Conservation (phyloP, 2,888 invertebrate species). For the Acrobeloides nanus region DNA sequence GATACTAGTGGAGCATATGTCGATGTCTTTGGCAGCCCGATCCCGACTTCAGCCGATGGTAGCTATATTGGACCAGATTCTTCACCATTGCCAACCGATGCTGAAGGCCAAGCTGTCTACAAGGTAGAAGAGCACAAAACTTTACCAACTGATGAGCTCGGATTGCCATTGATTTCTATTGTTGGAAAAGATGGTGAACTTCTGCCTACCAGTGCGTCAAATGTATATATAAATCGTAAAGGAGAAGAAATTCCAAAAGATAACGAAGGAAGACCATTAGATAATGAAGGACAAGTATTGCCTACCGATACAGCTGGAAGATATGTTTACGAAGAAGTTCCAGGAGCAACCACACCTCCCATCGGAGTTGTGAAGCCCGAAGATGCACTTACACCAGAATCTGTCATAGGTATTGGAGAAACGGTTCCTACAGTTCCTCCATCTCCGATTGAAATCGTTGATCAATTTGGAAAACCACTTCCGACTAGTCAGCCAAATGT, state of each 20-base stretch:
- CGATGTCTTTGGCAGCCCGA: constrained; percentile 12
- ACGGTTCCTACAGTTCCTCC: constrained; percentile 12
- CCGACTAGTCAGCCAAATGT: too few relatives aligned
- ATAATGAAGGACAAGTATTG: constrained; percentile 29
- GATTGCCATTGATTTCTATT: constrained; percentile 10
- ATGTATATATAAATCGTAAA: constrained; percentile 12
- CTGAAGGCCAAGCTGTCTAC: constrained; percentile 21
- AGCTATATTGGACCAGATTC: constrained; percentile 30
- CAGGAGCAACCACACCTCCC: too few relatives aligned
- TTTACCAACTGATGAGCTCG: constrained; percentile 27
- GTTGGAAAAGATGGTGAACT: constrained; percentile 18
- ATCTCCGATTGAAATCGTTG: too few relatives aligned
- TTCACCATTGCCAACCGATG: constrained; percentile 20
- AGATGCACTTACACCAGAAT: too few relatives aligned
- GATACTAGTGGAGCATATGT: constrained; percentile 21
- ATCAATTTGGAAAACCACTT: too few relatives aligned
- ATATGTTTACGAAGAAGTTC: constrained; percentile 12
- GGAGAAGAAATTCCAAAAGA: constrained; percentile 31
- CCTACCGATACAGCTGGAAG: constrained; percentile 28
- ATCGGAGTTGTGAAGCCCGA: too few relatives aligned
- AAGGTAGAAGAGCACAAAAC: constrained; percentile 9
- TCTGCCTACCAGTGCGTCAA: constrained; percentile 17
- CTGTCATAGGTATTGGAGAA: constrained; percentile 5
- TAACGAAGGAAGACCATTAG: constrained; percentile 29
- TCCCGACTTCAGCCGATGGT: constrained; percentile 21